A percentile compares a stretch with the other conserved stretches of the same genome.
Evolutionary conservation across 2,888 invertebrate genomes (phyloP).

Genomic region (Drosophila borborema): DNA sequence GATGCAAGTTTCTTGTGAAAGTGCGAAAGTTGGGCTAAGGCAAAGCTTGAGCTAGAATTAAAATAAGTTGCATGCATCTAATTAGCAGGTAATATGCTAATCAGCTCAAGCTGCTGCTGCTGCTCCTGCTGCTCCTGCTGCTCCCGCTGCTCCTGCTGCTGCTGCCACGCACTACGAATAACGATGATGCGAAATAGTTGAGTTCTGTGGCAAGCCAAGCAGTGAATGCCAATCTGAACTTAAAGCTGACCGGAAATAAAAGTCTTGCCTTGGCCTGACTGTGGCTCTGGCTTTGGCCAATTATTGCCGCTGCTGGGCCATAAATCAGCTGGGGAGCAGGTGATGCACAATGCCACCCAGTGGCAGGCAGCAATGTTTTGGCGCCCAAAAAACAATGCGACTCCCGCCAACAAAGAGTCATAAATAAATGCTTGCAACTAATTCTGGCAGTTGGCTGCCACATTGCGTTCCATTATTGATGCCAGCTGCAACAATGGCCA

Average conservation of each 20-base stretch:
- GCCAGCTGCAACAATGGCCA: slow-evolving; percentile 64
- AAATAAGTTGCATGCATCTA: slow-evolving; percentile 80
- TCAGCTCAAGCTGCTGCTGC: slow-evolving; percentile 46
- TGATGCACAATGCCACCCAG: slow-evolving; percentile 38
- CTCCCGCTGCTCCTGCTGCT: neutral
- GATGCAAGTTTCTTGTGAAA: slow-evolving; percentile 42
- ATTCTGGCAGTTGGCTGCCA: slow-evolving; percentile 77
- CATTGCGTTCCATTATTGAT: slow-evolving; percentile 76
- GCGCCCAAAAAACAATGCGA: slow-evolving; percentile 41
- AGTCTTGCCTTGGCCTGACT: neutral
- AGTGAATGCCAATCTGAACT: neutral
- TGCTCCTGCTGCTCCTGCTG: no score
- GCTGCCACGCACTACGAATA: no score
- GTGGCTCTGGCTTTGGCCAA: slow-evolving; percentile 38
- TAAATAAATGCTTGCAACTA: slow-evolving; percentile 79
- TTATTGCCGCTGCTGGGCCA: slow-evolving; percentile 67
- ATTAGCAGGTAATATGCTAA: slow-evolving; percentile 82
- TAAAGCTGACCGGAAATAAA: slow-evolving; percentile 39
- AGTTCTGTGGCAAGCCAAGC: neutral
- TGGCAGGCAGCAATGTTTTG: slow-evolving; percentile 15
- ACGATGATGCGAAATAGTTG: neutral
- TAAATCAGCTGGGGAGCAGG: slow-evolving; percentile 64
- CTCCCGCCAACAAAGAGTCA: slow-evolving; percentile 70
- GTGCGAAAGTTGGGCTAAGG: slow-evolving; percentile 45
- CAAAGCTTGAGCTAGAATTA: slow-evolving; percentile 67